Conservation (phyloP, 2,113 vertebrate genomes). For the Chelonoidis abingdonii region DNA sequence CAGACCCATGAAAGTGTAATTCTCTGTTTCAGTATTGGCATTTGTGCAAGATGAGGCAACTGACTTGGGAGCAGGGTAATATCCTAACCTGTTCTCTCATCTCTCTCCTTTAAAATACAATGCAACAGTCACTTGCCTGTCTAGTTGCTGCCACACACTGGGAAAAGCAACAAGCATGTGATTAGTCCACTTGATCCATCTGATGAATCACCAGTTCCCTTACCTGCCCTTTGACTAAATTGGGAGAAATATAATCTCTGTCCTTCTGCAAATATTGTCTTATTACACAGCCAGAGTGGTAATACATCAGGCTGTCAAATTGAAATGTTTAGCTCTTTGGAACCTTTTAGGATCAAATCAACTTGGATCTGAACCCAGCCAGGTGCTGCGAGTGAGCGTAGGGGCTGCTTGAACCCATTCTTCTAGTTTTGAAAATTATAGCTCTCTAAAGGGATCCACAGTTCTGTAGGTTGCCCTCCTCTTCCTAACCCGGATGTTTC, state of each 20-base stretch:
- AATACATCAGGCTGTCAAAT: background rate
- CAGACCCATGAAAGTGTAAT: background rate
- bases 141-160: slow-evolving; percentile 7
- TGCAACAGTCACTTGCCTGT: background rate
- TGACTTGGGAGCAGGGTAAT: background rate
- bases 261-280: background rate
- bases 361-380: background rate
- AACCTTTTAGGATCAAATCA: background rate
- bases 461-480: background rate
- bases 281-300: background rate
- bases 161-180: background rate
- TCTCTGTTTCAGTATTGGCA: background rate
- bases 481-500: slow-evolving; percentile 26
- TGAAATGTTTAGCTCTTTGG: background rate
- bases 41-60: background rate
- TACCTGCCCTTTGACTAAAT: background rate
- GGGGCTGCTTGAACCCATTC: background rate
- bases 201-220: slow-evolving; percentile 52
- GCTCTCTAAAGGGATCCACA: slow-evolving; percentile 9
- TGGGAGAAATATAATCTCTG: background rate
- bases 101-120: slow-evolving; percentile 3
- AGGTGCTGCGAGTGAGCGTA: background rate
- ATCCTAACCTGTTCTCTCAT: background rate
- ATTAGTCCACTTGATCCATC: background rate
- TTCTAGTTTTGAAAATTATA: slow-evolving; percentile 24